A percentile compares a stretch with the other conserved stretches of the same genome.
These are phyloP conservation scores for Acheta domesticus DNA, from an alignment of 2,888 invertebrate genomes.

Conservation along the genomic window DNA sequence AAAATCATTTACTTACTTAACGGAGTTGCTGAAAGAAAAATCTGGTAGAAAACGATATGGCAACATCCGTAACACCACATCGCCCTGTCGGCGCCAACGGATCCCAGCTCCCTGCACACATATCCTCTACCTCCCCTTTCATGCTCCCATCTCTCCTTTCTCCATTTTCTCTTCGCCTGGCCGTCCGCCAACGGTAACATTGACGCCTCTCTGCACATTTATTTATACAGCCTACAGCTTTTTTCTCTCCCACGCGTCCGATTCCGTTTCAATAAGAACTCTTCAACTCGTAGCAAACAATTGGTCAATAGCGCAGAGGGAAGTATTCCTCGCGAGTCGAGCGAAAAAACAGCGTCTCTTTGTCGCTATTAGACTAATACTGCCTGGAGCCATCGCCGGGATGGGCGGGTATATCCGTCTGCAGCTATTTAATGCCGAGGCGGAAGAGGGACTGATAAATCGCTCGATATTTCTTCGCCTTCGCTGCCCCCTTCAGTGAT, in stretches of 20 bases:
- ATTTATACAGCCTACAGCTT: neutral
- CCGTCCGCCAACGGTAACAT: neutral
- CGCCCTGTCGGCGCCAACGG: too few species aligned
- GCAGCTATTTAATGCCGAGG: neutral
- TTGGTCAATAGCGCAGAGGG: neutral
- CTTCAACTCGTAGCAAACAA: neutral
- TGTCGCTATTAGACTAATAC: neutral
- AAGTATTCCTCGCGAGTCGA: neutral
- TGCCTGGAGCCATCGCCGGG: neutral
- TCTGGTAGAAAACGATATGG: too few species aligned
- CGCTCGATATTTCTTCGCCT: neutral
- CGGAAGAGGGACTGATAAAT: neutral
- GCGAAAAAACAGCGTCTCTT: neutral
- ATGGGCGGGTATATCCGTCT: too few species aligned
- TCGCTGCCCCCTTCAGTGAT: too few species aligned
- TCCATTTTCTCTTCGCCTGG: neutral
- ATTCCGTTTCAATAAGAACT: neutral
- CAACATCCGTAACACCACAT: too few species aligned
- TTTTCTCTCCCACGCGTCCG: neutral
- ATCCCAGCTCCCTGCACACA: too few species aligned
- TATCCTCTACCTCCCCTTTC: neutral
- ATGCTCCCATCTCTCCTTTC: neutral
- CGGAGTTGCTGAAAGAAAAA: too few species aligned
- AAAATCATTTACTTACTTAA: too few species aligned
- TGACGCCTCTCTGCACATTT: constrained; percentile 18